These are phyloP conservation scores for Scaptomyza flava DNA, from an alignment of 2,888 invertebrate genomes.

Conservation along the genomic window DNA sequence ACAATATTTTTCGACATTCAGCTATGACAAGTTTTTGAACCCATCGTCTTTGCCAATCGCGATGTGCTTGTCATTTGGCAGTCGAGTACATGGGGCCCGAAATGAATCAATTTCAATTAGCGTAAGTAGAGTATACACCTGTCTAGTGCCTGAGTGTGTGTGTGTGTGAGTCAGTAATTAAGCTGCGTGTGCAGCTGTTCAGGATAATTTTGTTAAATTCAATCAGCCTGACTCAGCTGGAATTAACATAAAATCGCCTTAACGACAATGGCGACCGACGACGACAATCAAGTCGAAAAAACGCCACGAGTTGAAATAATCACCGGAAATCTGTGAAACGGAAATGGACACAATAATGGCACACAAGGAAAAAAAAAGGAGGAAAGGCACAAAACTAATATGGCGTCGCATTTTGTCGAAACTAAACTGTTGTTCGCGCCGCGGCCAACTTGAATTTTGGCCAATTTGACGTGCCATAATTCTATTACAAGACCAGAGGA, in stretches of 20 bases:
- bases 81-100: conserved; percentile 31
- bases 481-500: neutral
- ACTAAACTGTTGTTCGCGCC: conserved; percentile 49
- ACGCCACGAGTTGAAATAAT: conserved; percentile 60
- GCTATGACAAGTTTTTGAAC: conserved; percentile 35
- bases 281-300: neutral
- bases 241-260: conserved; percentile 35
- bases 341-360: conserved; percentile 76
- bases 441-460: neutral
- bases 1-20: conserved; percentile 61
- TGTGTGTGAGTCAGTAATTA: conserved; percentile 55
- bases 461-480: conserved; percentile 19
- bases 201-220: conserved; percentile 72
- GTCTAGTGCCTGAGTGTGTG: conserved; percentile 1
- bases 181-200: conserved; percentile 62
- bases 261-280: neutral
- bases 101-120: conserved; percentile 75
- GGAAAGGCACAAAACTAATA: conserved; percentile 34
- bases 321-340: conserved; percentile 78
- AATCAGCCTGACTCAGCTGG: conserved; percentile 48
- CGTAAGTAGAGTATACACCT: conserved; percentile 61
- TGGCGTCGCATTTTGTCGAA: conserved; percentile 65
- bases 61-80: conserved; percentile 27
- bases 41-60: neutral
- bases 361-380: conserved; percentile 66